phyloP scores from a whole-genome alignment of 2,888 invertebrate species.

The Pseudococcus viburni region DNA sequence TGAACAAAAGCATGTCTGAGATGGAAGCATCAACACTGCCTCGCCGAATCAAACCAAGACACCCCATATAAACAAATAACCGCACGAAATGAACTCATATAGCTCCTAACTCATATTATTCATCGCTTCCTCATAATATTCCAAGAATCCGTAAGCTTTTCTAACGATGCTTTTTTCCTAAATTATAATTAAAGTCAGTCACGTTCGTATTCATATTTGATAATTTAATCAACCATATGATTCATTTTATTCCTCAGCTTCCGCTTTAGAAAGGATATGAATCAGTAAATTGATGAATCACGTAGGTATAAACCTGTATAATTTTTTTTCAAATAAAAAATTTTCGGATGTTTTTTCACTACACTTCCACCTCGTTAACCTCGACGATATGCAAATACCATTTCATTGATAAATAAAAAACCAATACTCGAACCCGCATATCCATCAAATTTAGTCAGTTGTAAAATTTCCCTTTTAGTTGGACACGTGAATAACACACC shows the following conservation, averaged over 20 bases:
- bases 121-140: background rate
- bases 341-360: background rate
- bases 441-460: background rate
- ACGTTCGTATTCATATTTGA: slow-evolving; percentile 2
- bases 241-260: slow-evolving; percentile 19
- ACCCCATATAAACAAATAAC: background rate
- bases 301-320: background rate
- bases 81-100: background rate
- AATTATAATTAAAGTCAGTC: slow-evolving; percentile 15
- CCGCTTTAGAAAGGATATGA: slow-evolving; percentile 17
- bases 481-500: background rate
- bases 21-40: too few species aligned
- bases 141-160: background rate
- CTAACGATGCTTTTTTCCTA: background rate
- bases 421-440: background rate
- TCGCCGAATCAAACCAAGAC: too few species aligned
- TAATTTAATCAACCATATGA: background rate
- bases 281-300: slow-evolving; percentile 39
- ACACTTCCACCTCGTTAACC: slow-evolving; percentile 1
- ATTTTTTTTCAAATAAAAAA: background rate
- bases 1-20: too few species aligned
- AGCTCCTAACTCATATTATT: slow-evolving; percentile 2
- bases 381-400: background rate
- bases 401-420: background rate
- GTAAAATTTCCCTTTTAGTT: background rate